A percentile compares a stretch with the other conserved stretches of the same genome.
These are phyloP conservation scores for Cyaniris semiargus DNA, from an alignment of 2,888 invertebrate species.

Conservation along the genomic window DNA sequence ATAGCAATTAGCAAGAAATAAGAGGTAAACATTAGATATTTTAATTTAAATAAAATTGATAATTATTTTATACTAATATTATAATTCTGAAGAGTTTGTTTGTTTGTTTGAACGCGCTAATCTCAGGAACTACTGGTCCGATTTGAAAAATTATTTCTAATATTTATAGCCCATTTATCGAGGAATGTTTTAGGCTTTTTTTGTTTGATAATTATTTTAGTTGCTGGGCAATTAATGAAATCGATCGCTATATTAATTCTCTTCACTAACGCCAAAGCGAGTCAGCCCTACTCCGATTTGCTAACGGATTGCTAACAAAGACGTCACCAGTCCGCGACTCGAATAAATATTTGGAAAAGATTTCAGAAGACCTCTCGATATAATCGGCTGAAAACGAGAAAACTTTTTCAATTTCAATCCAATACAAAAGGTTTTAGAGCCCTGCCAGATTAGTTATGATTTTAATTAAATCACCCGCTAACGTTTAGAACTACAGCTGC, in stretches of 20 bases:
- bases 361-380: constrained; percentile 60
- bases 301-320: constrained; percentile 36
- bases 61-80: too few species aligned
- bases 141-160: too few species aligned
- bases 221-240: not conserved
- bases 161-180: too few species aligned
- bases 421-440: constrained; percentile 58
- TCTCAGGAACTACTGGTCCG: too few species aligned
- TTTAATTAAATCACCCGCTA: constrained; percentile 56
- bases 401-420: constrained; percentile 75
- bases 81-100: too few species aligned
- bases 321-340: constrained; percentile 33
- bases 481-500: constrained; percentile 29
- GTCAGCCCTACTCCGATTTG: constrained; percentile 26
- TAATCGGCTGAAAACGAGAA: constrained; percentile 71
- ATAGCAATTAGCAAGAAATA: too few species aligned
- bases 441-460: constrained; percentile 56
- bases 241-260: not conserved
- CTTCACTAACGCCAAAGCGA: constrained; percentile 7
- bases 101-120: too few species aligned
- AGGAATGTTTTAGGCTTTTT: too few species aligned
- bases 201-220: too few species aligned
- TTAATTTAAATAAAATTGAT: too few species aligned
- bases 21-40: too few species aligned
- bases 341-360: constrained; percentile 71